Evolutionary conservation across 2,797 vertebrate genomes (phyloP).

Genomic region (Gymnoscopelus microlampas): DNA sequence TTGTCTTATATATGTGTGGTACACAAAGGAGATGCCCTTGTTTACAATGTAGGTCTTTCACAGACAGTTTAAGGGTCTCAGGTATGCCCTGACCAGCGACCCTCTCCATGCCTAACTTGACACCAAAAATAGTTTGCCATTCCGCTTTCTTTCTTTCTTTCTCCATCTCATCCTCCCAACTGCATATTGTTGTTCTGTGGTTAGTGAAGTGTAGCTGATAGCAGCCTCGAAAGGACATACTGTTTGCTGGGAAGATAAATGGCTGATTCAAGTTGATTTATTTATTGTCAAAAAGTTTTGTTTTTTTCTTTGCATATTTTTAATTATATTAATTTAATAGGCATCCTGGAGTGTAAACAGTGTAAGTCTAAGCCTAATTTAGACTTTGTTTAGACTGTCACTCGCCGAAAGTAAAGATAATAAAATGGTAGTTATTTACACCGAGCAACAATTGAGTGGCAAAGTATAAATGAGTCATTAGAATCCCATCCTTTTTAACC

Average conservation of each 20-base stretch:
- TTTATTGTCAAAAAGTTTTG: no score
- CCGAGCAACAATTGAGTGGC: no score
- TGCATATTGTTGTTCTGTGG: slow-evolving; percentile 37
- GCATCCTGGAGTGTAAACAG: slow-evolving; percentile 28
- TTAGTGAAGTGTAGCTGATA: slow-evolving; percentile 59
- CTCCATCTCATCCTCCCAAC: slow-evolving; percentile 32
- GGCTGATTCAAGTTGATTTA: no score
- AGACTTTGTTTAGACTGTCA: no score
- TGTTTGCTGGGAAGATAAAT: no score
- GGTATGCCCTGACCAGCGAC: slow-evolving; percentile 16
- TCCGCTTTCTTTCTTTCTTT: slow-evolving; percentile 14
- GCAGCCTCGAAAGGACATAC: slow-evolving; percentile 52
- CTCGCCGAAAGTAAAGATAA: no score
- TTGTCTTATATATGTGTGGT: not conserved
- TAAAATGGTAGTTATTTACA: no score
- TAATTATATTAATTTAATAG: no score
- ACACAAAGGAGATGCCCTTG: not conserved
- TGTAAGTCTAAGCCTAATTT: not conserved
- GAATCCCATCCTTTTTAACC: no score
- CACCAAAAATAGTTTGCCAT: no score
- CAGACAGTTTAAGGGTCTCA: slow-evolving; percentile 17
- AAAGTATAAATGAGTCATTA: no score
- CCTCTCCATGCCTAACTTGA: no score
- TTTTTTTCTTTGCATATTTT: slow-evolving; percentile 13
- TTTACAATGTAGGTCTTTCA: slow-evolving; percentile 21